Conservation (phyloP, 2,113 vertebrate genomes). For the Neoarius graeffei region DNA sequence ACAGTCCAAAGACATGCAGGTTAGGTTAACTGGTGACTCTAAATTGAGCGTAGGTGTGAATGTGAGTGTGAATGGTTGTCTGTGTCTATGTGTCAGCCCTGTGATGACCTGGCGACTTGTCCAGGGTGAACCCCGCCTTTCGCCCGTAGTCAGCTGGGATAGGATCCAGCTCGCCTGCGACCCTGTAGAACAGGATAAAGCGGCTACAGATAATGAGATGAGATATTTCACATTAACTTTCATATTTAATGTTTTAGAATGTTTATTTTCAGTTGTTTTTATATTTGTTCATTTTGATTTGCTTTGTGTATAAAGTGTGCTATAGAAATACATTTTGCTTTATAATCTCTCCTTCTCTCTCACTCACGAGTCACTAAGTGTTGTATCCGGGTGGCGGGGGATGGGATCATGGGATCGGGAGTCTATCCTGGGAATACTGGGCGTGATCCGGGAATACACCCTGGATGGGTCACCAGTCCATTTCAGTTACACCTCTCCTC, state of each 20-base stretch:
- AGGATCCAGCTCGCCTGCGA: too few relatives aligned
- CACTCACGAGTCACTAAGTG: neutral
- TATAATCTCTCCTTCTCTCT: neutral
- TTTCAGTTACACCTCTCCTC: neutral
- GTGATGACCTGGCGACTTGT: too few relatives aligned
- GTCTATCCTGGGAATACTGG: neutral
- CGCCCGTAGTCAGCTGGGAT: too few relatives aligned
- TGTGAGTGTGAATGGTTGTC: too few relatives aligned
- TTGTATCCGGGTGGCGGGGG: neutral
- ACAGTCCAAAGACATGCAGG: too few relatives aligned
- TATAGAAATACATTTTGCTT: neutral
- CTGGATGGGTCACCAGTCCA: neutral
- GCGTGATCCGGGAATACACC: neutral
- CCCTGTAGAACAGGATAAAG: too few relatives aligned
- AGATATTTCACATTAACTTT: neutral
- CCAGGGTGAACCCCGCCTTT: too few relatives aligned
- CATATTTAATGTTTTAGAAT: neutral
- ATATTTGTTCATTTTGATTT: neutral
- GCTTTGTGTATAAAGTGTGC: neutral
- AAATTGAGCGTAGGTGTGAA: too few relatives aligned
- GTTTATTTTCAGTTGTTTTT: neutral
- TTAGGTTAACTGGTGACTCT: too few relatives aligned
- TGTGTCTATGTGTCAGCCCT: too few relatives aligned
- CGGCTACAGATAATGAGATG: too few relatives aligned
- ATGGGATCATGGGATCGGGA: neutral